phyloP scores from a whole-genome alignment of 2,888 invertebrate species.

The Parasteatoda lunata region DNA sequence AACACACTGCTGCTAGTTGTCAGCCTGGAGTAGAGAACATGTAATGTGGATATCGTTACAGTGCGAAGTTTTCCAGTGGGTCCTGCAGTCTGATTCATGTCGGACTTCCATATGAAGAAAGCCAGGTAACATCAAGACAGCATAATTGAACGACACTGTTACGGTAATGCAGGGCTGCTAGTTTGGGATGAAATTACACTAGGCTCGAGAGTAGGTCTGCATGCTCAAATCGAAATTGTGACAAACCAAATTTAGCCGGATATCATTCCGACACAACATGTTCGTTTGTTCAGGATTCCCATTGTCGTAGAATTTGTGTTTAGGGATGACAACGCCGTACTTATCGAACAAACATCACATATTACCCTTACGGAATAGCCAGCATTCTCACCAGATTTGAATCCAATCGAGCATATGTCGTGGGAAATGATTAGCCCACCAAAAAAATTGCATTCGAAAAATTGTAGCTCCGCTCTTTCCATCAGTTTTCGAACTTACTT shows the following conservation, averaged over 20 bases:
- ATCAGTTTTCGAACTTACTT: too few relatives aligned
- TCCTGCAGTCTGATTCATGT: background rate
- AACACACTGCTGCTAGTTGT: background rate
- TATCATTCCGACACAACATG: background rate
- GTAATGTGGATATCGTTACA: background rate
- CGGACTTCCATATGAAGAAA: background rate
- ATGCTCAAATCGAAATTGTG: background rate
- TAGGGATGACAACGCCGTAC: background rate
- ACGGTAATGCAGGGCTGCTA: constrained; percentile 3
- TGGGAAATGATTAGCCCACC: too few relatives aligned
- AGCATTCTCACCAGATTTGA: too few relatives aligned
- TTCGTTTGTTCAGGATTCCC: background rate
- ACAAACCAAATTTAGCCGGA: background rate
- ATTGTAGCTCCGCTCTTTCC: too few relatives aligned
- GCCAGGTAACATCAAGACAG: background rate
- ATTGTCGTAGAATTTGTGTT: background rate
- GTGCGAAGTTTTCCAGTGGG: background rate
- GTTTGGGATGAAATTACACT: background rate
- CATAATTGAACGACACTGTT: background rate
- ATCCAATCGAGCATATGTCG: too few relatives aligned
- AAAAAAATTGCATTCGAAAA: too few relatives aligned
- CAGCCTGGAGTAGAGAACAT: background rate
- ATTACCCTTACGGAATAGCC: too few relatives aligned
- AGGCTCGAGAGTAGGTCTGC: background rate
- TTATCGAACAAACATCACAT: background rate